Conservation (phyloP, 1,140 invertebrate genomes). For the Harlomillsia oculata region DNA sequence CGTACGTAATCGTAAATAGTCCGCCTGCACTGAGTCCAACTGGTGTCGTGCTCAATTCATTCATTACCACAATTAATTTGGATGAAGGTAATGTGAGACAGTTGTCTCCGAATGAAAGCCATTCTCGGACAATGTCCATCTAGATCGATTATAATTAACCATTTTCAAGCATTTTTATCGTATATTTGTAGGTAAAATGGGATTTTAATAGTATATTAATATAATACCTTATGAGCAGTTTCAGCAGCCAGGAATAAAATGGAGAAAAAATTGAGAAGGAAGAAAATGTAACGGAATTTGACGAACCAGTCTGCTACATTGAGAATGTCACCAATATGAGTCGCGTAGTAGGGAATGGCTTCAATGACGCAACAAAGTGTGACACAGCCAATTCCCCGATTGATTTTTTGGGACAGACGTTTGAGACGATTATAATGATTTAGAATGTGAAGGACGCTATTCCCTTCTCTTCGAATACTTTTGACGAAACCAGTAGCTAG, state of each 20-base stretch:
- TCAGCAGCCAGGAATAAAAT: slow-evolving; percentile 4
- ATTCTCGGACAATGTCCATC: neutral
- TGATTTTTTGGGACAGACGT: neutral
- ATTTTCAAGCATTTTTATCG: neutral
- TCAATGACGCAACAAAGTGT: slow-evolving; percentile 9
- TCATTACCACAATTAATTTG: neutral
- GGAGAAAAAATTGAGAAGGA: slow-evolving; percentile 4
- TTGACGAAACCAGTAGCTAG: neutral
- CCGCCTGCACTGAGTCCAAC: neutral
- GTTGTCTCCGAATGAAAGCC: neutral
- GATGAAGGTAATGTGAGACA: neutral
- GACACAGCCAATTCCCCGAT: neutral
- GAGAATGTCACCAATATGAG: slow-evolving; percentile 10
- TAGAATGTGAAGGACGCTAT: neutral
- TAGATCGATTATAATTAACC: neutral
- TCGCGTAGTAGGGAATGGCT: slow-evolving; percentile 12
- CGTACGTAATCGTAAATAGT: neutral
- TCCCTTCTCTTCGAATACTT: neutral
- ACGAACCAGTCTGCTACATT: slow-evolving; percentile 5
- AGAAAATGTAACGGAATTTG: slow-evolving; percentile 8
- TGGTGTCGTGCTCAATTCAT: neutral
- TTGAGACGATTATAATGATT: neutral
- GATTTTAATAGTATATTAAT: neutral
- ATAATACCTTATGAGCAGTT: neutral
- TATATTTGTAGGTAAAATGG: neutral